phyloP scores from a whole-genome alignment of 2,113 vertebrate genomes.

The Furnarius figulus region DNA sequence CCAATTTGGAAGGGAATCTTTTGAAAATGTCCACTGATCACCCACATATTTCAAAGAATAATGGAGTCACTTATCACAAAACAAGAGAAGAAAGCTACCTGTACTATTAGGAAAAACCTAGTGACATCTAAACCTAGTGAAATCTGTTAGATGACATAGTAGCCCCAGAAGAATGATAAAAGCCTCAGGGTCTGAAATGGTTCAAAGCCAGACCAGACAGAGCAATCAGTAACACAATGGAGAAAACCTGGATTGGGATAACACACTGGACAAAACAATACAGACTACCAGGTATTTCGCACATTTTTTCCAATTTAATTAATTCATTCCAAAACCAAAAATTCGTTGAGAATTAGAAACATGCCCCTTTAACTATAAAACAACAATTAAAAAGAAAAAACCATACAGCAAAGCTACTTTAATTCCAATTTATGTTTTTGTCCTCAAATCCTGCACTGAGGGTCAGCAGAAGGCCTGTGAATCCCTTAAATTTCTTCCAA shows the following conservation, averaged over 20 bases:
- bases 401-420: neutral
- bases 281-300: neutral
- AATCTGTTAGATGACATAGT: neutral
- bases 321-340: neutral
- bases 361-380: neutral
- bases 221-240: neutral
- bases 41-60: conserved; percentile 6
- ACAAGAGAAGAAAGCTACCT: neutral
- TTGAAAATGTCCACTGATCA: neutral
- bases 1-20: neutral
- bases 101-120: neutral
- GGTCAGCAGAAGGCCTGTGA: neutral
- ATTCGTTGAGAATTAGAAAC: neutral
- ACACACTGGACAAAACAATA: neutral
- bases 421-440: neutral
- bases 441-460: neutral
- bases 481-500: neutral
- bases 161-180: neutral
- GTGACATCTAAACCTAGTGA: neutral
- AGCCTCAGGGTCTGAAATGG: neutral
- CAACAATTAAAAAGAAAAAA: neutral
- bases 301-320: neutral
- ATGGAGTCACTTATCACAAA: neutral
- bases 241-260: neutral
- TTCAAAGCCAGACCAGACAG: neutral